Percentiles rank a stretch among this genome's conserved stretches.
These are phyloP conservation scores for Lapara coniferarum DNA, from an alignment of 2,888 invertebrate species.

Conservation along the genomic window DNA sequence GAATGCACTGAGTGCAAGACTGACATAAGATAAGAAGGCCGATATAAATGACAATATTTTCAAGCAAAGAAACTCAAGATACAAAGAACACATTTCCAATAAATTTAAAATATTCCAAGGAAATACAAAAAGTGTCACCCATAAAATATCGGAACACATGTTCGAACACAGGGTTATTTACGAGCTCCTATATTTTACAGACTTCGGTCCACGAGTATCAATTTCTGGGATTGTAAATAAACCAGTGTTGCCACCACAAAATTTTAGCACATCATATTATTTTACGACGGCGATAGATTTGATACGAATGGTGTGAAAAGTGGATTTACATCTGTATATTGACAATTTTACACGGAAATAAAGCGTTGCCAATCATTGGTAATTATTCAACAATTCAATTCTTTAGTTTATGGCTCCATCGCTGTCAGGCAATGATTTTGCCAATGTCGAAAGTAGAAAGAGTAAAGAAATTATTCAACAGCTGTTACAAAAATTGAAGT, in stretches of 20 bases:
- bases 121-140: background rate
- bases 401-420: no score
- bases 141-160: slow-evolving; percentile 5
- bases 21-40: background rate
- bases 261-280: slow-evolving; percentile 11
- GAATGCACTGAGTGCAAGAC: no score
- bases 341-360: no score
- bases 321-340: no score
- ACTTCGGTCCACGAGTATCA: slow-evolving; percentile 5
- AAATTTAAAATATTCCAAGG: background rate
- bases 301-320: background rate
- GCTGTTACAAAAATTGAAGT: no score
- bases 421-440: no score
- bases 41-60: background rate
- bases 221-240: slow-evolving; percentile 14
- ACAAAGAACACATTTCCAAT: background rate
- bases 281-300: background rate
- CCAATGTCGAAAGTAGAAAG: no score
- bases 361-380: no score
- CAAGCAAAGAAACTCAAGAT: no score
- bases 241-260: slow-evolving; percentile 6
- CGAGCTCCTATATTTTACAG: background rate
- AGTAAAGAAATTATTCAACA: no score
- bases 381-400: no score
- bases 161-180: background rate